Conservation (phyloP, 37 sponge, comb jelly and placozoan species). For the Amphimedon queenslandica region DNA sequence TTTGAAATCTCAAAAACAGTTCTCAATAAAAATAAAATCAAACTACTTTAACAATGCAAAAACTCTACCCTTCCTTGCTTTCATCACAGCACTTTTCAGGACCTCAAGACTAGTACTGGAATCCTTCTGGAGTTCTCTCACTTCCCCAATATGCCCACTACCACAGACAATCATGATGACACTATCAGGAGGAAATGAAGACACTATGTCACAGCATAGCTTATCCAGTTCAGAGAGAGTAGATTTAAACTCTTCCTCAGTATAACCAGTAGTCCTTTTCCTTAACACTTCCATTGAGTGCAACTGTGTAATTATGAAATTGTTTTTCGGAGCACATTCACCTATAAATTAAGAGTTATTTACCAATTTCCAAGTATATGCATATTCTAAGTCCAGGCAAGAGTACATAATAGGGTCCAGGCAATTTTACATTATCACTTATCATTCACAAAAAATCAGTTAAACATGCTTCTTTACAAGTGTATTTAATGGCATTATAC, state of each 20-base stretch:
- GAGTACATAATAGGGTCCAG: too few relatives aligned
- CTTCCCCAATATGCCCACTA: slow-evolving; percentile 33
- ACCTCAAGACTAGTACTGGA: background rate
- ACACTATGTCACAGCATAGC: slow-evolving; percentile 2
- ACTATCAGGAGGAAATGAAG: slow-evolving; percentile 17
- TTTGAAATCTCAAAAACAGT: background rate
- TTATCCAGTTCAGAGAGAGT: slow-evolving; percentile 15
- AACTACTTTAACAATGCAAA: background rate
- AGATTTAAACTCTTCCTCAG: background rate
- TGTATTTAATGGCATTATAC: too few relatives aligned
- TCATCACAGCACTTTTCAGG: slow-evolving; percentile 18
- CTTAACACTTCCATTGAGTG: slow-evolving; percentile 35
- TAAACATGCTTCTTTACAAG: too few relatives aligned
- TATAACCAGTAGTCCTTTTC: background rate
- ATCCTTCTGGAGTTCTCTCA: slow-evolving; percentile 15
- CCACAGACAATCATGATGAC: slow-evolving; percentile 46
- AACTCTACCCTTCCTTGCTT: slow-evolving; percentile 39
- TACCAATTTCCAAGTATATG: too few relatives aligned
- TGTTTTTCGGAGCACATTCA: background rate
- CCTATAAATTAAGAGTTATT: too few relatives aligned
- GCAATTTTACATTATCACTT: too few relatives aligned
- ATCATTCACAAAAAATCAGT: too few relatives aligned
- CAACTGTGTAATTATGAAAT: slow-evolving; percentile 53
- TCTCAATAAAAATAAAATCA: too few relatives aligned
- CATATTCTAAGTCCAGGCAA: too few relatives aligned